Evolutionary conservation across 2,888 invertebrate species (phyloP).

Genomic region (Argyresthia albistria): DNA sequence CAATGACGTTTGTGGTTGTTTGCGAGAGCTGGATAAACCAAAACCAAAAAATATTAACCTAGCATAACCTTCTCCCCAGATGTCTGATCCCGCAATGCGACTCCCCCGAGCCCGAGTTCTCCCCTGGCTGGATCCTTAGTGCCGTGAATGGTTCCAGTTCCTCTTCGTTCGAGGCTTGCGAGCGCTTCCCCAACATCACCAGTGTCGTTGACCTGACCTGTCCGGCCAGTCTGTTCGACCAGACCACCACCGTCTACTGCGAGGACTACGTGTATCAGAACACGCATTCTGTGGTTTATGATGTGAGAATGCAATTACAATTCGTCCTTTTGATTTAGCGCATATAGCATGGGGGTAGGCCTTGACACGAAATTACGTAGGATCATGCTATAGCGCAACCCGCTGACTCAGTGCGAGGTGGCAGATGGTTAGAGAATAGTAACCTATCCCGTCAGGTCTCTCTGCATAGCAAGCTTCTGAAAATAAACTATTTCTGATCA

Average conservation of each 20-base stretch:
- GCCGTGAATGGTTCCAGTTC: constrained; percentile 32
- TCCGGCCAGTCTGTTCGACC: constrained; percentile 35
- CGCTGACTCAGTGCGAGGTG: no score
- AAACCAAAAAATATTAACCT: no score
- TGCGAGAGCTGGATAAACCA: no score
- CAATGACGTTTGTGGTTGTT: no score
- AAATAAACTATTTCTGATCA: no score
- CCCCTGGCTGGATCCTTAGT: constrained; percentile 50
- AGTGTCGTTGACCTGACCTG: constrained; percentile 19
- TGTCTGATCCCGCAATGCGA: constrained; percentile 43
- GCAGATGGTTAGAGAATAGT: no score
- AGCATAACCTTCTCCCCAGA: constrained; percentile 15
- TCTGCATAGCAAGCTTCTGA: no score
- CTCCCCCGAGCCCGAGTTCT: constrained; percentile 24
- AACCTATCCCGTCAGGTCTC: no score
- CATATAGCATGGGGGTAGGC: neutral
- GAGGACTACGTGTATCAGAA: constrained; percentile 37
- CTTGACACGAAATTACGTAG: no score
- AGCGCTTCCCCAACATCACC: constrained; percentile 30
- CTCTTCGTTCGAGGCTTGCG: constrained; percentile 47
- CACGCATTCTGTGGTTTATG: constrained; percentile 42
- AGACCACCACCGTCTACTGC: constrained; percentile 20
- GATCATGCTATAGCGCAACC: no score
- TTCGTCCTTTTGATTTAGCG: neutral
- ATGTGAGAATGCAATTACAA: constrained; percentile 28